Percentiles rank a stretch among this genome's conserved stretches.
phyloP scores from a whole-genome alignment of 1,140 invertebrate genomes.

The Stegodyphus dumicola region DNA sequence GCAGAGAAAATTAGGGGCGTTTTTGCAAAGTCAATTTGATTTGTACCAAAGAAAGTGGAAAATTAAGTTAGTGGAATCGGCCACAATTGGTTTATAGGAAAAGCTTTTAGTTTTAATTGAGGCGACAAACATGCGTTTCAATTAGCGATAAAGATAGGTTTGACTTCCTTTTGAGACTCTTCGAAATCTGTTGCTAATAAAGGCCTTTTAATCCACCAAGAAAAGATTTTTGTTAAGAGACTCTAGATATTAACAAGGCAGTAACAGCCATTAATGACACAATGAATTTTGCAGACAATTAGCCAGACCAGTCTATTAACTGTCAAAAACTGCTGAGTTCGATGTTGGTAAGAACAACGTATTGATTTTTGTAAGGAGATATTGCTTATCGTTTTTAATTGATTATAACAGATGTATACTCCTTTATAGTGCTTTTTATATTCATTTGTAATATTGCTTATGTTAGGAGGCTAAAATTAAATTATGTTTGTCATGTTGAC shows the following conservation, averaged over 20 bases:
- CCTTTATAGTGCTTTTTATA: no score
- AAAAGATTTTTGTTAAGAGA: slow-evolving; percentile 24
- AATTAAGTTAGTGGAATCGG: slow-evolving; percentile 52
- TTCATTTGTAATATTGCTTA: no score
- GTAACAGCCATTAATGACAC: no score
- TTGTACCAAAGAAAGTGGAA: slow-evolving; percentile 16
- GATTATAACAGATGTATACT: no score
- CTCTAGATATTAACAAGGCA: background rate
- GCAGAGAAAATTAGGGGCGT: slow-evolving; percentile 31
- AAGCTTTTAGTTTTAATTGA: slow-evolving; percentile 40
- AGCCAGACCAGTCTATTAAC: no score
- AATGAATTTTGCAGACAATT: no score
- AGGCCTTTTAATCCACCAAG: slow-evolving; percentile 18
- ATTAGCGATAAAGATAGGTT: slow-evolving; percentile 35
- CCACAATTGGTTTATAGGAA: slow-evolving; percentile 55
- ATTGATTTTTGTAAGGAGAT: no score
- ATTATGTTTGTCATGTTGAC: no score
- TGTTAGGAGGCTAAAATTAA: no score
- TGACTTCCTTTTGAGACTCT: background rate
- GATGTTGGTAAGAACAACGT: no score
- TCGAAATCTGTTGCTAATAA: slow-evolving; percentile 25
- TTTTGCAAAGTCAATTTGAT: slow-evolving; percentile 44
- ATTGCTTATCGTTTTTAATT: no score
- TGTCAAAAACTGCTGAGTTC: no score
- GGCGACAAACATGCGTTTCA: slow-evolving; percentile 23